Evolutionary conservation across 2,888 invertebrate species (phyloP).

Genomic region (Protodeltote pygarga): DNA sequence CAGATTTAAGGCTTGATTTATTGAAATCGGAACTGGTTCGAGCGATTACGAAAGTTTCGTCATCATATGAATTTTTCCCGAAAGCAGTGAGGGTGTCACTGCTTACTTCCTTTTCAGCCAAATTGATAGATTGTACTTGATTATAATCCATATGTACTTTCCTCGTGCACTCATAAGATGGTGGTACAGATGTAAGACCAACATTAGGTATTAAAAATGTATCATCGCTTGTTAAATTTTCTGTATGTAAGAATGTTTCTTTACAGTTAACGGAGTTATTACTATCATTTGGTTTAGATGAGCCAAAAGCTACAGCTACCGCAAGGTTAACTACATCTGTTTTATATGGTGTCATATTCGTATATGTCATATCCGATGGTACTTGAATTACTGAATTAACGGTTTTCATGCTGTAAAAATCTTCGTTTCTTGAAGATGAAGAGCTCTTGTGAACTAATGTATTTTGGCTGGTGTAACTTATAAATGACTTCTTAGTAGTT

Average conservation of each 20-base stretch:
- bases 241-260: slow-evolving; percentile 40
- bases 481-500: slow-evolving; percentile 45
- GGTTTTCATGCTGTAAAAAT: slow-evolving; percentile 27
- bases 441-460: slow-evolving; percentile 55
- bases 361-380: slow-evolving; percentile 28
- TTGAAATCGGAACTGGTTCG: slow-evolving; percentile 59
- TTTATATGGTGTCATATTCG: slow-evolving; percentile 55
- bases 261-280: slow-evolving; percentile 35
- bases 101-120: slow-evolving; percentile 42
- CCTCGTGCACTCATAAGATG: slow-evolving; percentile 26
- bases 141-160: slow-evolving; percentile 7
- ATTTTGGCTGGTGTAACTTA: slow-evolving; percentile 58
- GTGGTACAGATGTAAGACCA: slow-evolving; percentile 38
- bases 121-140: slow-evolving; percentile 6
- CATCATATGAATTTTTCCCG: slow-evolving; percentile 50
- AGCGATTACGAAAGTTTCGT: slow-evolving; percentile 52
- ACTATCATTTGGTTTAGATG: slow-evolving; percentile 5
- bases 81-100: slow-evolving; percentile 49
- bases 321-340: slow-evolving; percentile 62
- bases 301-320: slow-evolving; percentile 59
- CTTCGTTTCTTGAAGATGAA: slow-evolving; percentile 40
- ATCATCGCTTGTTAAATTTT: slow-evolving; percentile 22
- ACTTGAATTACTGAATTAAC: slow-evolving; percentile 42
- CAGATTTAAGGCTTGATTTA: slow-evolving; percentile 45
- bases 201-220: slow-evolving; percentile 19